A percentile compares a stretch with the other conserved stretches of the same genome.
Conservation (phyloP, 2,113 vertebrate species). For the Lontra canadensis region DNA sequence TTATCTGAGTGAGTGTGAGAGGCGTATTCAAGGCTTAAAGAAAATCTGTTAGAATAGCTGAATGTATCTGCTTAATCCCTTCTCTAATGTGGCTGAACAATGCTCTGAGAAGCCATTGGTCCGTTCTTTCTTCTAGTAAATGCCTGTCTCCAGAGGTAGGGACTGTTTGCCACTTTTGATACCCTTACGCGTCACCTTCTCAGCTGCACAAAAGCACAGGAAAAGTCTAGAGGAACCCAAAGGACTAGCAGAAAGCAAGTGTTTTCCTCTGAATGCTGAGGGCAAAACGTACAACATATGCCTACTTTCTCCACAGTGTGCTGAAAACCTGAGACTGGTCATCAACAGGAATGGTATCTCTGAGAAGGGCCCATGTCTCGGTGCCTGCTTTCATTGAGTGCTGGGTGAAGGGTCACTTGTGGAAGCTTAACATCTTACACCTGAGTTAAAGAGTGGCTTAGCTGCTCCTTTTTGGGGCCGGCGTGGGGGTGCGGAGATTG, state of each 20-base stretch:
- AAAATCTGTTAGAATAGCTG: conserved; percentile 99
- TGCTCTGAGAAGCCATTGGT: conserved; percentile 91
- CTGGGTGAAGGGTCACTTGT: neutral
- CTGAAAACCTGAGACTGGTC: neutral
- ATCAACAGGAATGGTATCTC: neutral
- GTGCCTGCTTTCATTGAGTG: neutral
- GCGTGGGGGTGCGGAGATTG: fast-evolving
- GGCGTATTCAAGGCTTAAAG: conserved; percentile 95
- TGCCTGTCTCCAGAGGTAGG: conserved; percentile 90
- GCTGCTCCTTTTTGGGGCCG: neutral
- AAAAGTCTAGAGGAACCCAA: conserved; percentile 70
- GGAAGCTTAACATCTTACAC: neutral
- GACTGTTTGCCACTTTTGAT: conserved; percentile 92
- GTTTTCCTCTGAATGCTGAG: conserved; percentile 53
- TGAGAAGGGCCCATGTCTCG: neutral
- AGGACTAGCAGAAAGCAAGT: conserved; percentile 74
- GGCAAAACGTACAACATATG: neutral
- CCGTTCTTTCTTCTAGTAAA: conserved; percentile 90
- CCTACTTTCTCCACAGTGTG: neutral
- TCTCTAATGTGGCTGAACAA: conserved; percentile 97
- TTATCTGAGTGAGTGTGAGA: conserved; percentile 98
- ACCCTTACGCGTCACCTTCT: conserved; percentile 89
- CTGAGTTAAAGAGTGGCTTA: neutral
- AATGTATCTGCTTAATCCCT: conserved; percentile 99
- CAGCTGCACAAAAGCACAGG: conserved; percentile 87